These are phyloP conservation scores for Pogonomyrmex californicus DNA, from an alignment of 1,140 invertebrate genomes.

Conservation along the genomic window DNA sequence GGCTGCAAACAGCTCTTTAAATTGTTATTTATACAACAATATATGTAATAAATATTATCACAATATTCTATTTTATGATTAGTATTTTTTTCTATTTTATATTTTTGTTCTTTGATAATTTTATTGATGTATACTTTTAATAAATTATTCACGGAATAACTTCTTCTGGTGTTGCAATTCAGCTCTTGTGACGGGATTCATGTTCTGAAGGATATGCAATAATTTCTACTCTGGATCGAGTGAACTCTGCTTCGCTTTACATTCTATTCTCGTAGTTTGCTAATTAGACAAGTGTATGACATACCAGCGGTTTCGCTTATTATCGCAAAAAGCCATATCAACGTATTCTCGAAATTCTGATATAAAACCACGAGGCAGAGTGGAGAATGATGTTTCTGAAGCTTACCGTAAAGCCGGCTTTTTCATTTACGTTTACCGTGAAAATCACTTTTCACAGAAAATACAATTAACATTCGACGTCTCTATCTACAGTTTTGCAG, in stretches of 20 bases:
- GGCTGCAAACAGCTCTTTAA: background rate
- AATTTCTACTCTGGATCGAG: background rate
- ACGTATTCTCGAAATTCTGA: slow-evolving; percentile 26
- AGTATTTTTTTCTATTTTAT: background rate
- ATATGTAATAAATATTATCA: background rate
- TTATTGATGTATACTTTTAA: background rate
- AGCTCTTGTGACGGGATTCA: background rate
- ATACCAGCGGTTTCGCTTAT: background rate
- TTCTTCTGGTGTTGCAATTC: background rate
- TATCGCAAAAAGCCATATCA: slow-evolving; percentile 20
- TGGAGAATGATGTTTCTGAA: slow-evolving; percentile 31
- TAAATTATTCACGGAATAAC: background rate
- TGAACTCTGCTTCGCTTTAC: background rate
- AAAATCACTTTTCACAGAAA: slow-evolving; percentile 23
- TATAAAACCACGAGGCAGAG: slow-evolving; percentile 39
- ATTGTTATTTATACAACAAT: background rate
- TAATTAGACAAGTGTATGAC: slow-evolving; percentile 40
- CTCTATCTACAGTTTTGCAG: background rate
- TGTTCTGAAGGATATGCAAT: background rate
- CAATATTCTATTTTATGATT: background rate
- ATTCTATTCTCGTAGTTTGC: background rate
- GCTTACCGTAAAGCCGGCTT: background rate
- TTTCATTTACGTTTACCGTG: background rate
- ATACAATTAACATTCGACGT: slow-evolving; percentile 15
- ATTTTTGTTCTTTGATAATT: slow-evolving; percentile 13